phyloP scores from a whole-genome alignment of 2,113 vertebrate species.

The Tenebrosternarchus preto region DNA sequence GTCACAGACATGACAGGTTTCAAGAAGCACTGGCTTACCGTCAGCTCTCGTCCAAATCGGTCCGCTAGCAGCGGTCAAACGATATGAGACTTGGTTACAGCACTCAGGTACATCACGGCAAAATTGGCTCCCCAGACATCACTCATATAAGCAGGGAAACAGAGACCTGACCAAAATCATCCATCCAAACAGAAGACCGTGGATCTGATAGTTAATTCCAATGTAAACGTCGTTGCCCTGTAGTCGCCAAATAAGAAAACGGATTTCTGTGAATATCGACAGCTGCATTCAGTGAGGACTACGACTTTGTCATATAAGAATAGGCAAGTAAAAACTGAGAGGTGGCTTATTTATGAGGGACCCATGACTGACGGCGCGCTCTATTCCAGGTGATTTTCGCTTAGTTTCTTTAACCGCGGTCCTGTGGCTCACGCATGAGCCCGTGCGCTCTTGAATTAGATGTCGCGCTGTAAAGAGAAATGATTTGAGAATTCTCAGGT shows the following conservation, averaged over 20 bases:
- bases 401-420: constrained; percentile 14
- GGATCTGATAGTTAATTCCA: constrained; percentile 39
- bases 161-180: constrained; percentile 25
- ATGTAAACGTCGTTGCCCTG: neutral
- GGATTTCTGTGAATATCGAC: constrained; percentile 12
- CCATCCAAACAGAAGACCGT: constrained; percentile 36
- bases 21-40: constrained; percentile 42
- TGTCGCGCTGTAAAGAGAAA: too few species aligned
- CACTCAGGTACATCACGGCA: constrained; percentile 46
- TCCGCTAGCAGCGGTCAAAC: constrained; percentile 32
- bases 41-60: constrained; percentile 43
- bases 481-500: constrained; percentile 38
- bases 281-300: neutral
- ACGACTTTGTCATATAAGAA: constrained; percentile 32
- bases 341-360: neutral
- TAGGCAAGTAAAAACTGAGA: neutral
- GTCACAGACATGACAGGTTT: constrained; percentile 20
- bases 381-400: constrained; percentile 11
- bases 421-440: too few species aligned
- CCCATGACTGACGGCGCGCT: constrained; percentile 14
- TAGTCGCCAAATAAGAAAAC: neutral
- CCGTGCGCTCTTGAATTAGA: too few species aligned
- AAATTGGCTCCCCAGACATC: too few species aligned
- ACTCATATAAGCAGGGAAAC: constrained; percentile 1
- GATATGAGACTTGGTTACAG: constrained; percentile 15